Evolutionary conservation across 2,113 vertebrate genomes (phyloP).

Genomic region (Phyllopteryx taeniolatus): DNA sequence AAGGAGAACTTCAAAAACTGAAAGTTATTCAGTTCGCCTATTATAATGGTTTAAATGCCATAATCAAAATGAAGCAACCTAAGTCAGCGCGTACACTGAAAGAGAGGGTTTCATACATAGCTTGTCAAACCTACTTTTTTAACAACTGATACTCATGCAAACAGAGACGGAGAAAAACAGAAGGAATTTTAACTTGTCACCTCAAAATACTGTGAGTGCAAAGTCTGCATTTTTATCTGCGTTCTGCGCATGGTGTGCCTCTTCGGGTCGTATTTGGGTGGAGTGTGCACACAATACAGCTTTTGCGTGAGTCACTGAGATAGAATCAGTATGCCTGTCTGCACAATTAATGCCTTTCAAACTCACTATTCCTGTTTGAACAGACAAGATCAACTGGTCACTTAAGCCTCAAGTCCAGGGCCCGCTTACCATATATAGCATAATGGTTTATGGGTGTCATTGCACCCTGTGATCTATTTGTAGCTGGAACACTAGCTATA

Average conservation of each 20-base stretch:
- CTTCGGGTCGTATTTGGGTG: constrained; percentile 21
- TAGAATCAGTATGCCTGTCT: constrained; percentile 6
- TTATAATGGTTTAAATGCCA: background rate
- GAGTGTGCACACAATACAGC: constrained; percentile 18
- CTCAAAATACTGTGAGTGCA: background rate
- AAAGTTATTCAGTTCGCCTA: background rate
- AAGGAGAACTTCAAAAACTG: background rate
- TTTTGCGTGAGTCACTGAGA: constrained; percentile 31
- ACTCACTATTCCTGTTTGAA: constrained; percentile 18
- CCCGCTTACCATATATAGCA: background rate
- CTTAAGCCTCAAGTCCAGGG: background rate
- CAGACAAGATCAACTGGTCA: background rate
- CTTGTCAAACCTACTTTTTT: too few species aligned
- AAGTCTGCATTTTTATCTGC: constrained; percentile 17
- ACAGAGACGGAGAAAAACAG: background rate
- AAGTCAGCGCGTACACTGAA: too few species aligned
- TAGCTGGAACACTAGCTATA: background rate
- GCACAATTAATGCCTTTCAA: background rate
- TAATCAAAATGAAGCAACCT: background rate
- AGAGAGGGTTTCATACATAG: background rate
- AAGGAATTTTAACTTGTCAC: background rate
- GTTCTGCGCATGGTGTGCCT: background rate
- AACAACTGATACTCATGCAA: background rate
- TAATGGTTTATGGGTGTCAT: background rate
- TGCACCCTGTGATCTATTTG: background rate